Evolutionary conservation across 2,113 vertebrate species (phyloP), one percentile per base, ranked within the genome.

Genomic region (Eurystomus gularis): DNA sequence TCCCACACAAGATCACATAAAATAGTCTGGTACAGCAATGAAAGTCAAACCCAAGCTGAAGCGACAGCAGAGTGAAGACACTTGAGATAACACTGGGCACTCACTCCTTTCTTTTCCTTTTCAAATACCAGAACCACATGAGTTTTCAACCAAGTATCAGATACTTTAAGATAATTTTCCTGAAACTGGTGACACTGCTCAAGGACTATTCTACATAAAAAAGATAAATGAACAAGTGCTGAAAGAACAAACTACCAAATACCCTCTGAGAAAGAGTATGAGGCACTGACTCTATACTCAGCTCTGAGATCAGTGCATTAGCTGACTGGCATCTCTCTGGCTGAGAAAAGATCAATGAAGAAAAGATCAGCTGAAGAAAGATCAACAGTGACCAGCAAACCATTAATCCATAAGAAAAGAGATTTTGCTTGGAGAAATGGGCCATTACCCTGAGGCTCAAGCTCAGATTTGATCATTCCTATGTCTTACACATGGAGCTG

Each of bases 281-380:
- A 86, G 48, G 24, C 39, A 28, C 49, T 65, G 61, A 71, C 51
- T 94, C 39, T 33, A 35, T 76, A 25, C 83, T 60, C 54, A 24
- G 77, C 70, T 76, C 88, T 60, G 49, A 91, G 86, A 93, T 54
- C 83, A 84, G 80, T 65, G 83, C 85, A 86, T 69, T 90, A 94
- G 81, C 88, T 96, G 86, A 87, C 83, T 93, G 95, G 91, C 94
- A 65, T 91, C 94, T 66, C 94, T 94, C 66, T 54, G 21, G 73
- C 92, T 93, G 77, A 93, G 93, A 72, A 95, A 94, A 94, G 94
- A 96, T 97, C 95, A 97, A 87, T 96, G 91, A 82, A 86, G 91
- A 95, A 78, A 91, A 91, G 84, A 96, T 79, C 95, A 87, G 82
- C 88, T 92, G 86, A 79, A 95, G 78, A 90, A 94, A 95, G 96